Conservation (phyloP, 2,113 vertebrate species). For the Chaenocephalus aceratus region DNA sequence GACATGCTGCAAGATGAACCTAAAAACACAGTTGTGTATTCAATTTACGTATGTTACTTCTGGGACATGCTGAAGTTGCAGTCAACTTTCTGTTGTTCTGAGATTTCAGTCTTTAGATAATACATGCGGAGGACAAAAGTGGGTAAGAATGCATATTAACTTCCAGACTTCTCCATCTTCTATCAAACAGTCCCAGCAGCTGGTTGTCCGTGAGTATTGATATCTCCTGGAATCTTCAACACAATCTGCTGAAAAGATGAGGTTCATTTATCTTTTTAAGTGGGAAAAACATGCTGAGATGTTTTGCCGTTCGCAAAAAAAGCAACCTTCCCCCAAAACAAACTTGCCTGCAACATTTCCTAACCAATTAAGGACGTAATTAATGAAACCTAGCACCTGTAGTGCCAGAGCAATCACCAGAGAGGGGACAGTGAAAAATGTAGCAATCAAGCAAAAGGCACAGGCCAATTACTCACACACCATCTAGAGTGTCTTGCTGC, state of each 20-base stretch:
- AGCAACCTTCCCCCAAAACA: constrained; percentile 55
- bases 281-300: constrained; percentile 47
- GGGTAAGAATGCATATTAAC: background rate
- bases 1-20: background rate
- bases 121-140: background rate
- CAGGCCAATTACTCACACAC: constrained; percentile 80
- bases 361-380: constrained; percentile 83
- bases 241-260: constrained; percentile 66
- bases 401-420: constrained; percentile 62
- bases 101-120: background rate
- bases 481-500: constrained; percentile 52
- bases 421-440: constrained; percentile 81
- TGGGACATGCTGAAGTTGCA: background rate
- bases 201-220: constrained; percentile 44
- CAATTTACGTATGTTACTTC: background rate
- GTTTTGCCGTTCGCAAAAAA: constrained; percentile 44
- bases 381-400: constrained; percentile 81
- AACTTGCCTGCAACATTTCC: constrained; percentile 76
- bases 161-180: constrained; percentile 27
- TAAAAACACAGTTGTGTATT: background rate
- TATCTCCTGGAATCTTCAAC: constrained; percentile 48
- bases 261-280: constrained; percentile 75
- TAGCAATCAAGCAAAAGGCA: constrained; percentile 78
- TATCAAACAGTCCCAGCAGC: constrained; percentile 26
- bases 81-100: background rate